Evolutionary conservation across 2,888 invertebrate species (phyloP), one percentile per base, ranked within the genome.

Genomic region (Eudemis profundana): DNA sequence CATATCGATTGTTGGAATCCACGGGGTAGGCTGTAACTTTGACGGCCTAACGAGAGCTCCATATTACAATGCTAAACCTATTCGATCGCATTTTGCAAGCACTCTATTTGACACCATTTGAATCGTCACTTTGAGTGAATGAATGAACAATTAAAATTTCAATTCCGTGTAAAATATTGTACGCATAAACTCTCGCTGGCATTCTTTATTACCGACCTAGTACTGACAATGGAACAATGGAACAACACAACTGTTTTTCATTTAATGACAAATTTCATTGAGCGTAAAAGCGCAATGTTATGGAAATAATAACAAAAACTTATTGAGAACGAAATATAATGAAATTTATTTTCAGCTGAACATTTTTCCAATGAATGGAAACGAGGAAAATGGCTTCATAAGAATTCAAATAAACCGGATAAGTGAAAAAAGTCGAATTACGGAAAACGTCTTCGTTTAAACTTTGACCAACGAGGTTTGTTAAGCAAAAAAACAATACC

Each of bases 1-100:
- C 46, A 51, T 59, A 59, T 59, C 51, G 64, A 59, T 44, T 46
- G 57, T 46, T 23, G 36, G 46, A 59, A 46, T 64, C 50, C 57
- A 62, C 61, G 38, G 40, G 12, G 36, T 49, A 56, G 21, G 4
- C 38, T 38, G 57, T 36, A 49, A 49, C 56, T 56, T 64, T 50
- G 33, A 50, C 23, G 50, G 4, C 23, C 23, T 57, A 64, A 57
- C 63, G 57, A 57, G 40, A 33, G 29, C 47, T 29, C 19, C 3
- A 29, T 27, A 47, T 54, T 42, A 54, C 19, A 14, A 12, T 49
- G 27, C 5, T 15, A 12, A 47, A 47, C 10, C 27, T 23, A 42
- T 44, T 61, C 21, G 19, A 50, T 17, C 19, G 8, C 12, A 47
- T 59, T 44, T 8, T 12, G 12, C 5, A 10, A 19, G 10, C 15